phyloP scores from a whole-genome alignment of 2,113 vertebrate genomes.

The Alexandromys fortis region DNA sequence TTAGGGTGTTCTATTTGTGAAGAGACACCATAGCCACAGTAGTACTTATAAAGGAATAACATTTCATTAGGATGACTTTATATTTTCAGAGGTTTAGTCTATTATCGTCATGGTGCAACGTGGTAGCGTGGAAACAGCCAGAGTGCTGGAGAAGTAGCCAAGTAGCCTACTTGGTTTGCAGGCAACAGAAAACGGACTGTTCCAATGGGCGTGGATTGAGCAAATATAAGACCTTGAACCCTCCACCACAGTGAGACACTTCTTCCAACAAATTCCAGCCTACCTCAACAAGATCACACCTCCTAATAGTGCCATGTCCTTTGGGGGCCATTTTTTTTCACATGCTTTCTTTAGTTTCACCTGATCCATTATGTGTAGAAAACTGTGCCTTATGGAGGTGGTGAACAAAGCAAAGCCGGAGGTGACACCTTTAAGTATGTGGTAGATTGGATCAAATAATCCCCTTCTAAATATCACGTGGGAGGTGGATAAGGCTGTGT shows the following conservation, averaged over 20 bases:
- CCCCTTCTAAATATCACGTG: not conserved
- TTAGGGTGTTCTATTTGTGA: not conserved
- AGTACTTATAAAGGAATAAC: not conserved
- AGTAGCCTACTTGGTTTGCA: not conserved
- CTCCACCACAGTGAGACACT: not conserved
- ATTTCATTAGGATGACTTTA: not conserved
- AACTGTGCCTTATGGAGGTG: not conserved
- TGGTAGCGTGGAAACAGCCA: not conserved
- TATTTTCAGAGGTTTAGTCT: not conserved
- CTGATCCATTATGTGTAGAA: not conserved
- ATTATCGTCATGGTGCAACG: not conserved
- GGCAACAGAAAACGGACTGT: not conserved
- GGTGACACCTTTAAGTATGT: not conserved
- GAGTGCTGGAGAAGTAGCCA: not conserved
- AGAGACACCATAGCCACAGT: not conserved
- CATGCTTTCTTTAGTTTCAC: conserved; percentile 33
- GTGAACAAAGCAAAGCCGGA: not conserved
- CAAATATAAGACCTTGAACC: not conserved
- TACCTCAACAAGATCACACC: not conserved
- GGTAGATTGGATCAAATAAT: not conserved
- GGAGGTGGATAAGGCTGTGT: not conserved
- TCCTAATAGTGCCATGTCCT: not conserved
- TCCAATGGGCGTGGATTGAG: not conserved
- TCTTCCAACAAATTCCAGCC: not conserved
- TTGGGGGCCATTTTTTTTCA: not conserved